phyloP scores from a whole-genome alignment of 2,113 vertebrate species.

The Corythornis cristatus region DNA sequence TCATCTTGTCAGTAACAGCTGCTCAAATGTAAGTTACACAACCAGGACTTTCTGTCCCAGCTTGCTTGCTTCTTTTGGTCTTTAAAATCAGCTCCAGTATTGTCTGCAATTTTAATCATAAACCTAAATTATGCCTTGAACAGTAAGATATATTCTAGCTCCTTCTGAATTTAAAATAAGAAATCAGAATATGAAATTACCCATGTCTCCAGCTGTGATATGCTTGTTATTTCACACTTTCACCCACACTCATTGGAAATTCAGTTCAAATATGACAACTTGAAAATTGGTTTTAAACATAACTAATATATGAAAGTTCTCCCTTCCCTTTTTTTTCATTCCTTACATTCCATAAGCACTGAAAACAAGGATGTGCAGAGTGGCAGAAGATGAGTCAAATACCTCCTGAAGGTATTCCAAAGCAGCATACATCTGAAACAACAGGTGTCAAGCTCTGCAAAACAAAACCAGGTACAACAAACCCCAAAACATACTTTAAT shows the following conservation, averaged over 20 bases:
- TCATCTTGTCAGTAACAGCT: neutral
- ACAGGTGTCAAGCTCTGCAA: neutral
- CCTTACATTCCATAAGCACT: neutral
- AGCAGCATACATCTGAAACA: neutral
- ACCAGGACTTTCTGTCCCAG: neutral
- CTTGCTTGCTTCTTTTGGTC: neutral
- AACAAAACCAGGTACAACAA: neutral
- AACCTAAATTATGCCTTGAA: neutral
- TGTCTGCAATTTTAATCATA: neutral
- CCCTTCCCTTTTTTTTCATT: accelerated
- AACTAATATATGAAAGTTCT: neutral
- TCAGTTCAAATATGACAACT: neutral
- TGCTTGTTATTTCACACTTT: slow-evolving; percentile 44
- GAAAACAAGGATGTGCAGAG: neutral
- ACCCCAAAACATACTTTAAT: neutral
- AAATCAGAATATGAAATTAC: neutral
- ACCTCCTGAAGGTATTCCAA: neutral
- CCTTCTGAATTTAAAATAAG: neutral
- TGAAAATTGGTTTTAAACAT: neutral
- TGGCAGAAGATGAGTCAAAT: neutral
- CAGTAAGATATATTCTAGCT: neutral
- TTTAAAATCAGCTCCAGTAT: neutral
- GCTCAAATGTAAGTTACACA: neutral
- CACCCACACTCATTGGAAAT: neutral
- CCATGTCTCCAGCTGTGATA: neutral